phyloP scores from a whole-genome alignment of 1,140 invertebrate genomes.

The Ylistrum balloti region DNA sequence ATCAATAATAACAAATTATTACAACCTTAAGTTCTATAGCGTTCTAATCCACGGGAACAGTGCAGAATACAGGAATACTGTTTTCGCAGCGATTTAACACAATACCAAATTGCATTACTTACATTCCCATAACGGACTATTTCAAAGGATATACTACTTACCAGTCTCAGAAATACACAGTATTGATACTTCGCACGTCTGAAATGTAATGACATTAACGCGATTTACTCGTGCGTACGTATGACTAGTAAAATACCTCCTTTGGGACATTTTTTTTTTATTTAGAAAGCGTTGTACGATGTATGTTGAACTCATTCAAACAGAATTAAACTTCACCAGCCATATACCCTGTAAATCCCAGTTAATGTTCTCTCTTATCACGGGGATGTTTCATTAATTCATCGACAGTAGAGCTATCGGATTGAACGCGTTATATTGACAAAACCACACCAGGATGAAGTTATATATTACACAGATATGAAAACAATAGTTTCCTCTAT shows the following conservation, averaged over 20 bases:
- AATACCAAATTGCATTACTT: background rate
- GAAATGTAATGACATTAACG: background rate
- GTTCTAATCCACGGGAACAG: no score
- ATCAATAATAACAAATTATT: no score
- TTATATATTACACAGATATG: no score
- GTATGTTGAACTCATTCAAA: background rate
- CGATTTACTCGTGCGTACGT: background rate
- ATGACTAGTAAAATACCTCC: background rate
- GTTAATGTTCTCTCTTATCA: background rate
- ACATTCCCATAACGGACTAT: background rate
- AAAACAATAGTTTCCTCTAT: no score
- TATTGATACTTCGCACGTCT: background rate
- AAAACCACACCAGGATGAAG: no score
- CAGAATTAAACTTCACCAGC: background rate
- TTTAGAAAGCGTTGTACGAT: background rate
- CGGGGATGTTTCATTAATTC: background rate
- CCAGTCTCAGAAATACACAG: background rate
- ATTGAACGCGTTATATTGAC: background rate
- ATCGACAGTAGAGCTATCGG: background rate
- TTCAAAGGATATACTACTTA: background rate
- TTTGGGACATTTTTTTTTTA: background rate
- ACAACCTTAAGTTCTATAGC: no score
- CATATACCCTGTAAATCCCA: background rate
- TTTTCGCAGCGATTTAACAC: background rate
- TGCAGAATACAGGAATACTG: no score